Percentiles rank a stretch among this genome's conserved stretches.
phyloP scores from a whole-genome alignment of 2,113 vertebrate species.

The Lophochroa leadbeateri region DNA sequence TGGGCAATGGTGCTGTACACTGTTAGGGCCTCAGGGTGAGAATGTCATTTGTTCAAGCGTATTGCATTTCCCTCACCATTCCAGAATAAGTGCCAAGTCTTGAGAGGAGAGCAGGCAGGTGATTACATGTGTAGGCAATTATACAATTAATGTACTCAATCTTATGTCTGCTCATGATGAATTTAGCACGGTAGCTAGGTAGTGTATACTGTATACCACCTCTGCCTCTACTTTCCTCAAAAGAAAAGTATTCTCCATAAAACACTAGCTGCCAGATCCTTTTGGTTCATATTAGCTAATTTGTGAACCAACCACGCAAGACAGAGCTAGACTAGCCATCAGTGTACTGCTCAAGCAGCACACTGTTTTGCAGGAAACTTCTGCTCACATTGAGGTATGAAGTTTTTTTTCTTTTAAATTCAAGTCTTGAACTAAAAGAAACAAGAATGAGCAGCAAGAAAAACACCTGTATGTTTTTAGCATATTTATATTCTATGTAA shows the following conservation, averaged over 20 bases:
- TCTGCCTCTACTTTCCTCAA: background rate
- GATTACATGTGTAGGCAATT: background rate
- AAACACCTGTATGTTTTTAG: background rate
- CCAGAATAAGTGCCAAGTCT: background rate
- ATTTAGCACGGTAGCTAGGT: background rate
- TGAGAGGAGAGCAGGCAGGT: background rate
- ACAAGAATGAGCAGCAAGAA: background rate
- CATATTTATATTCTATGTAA: background rate
- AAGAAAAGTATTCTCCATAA: background rate
- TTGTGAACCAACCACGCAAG: background rate
- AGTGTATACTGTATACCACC: too few species aligned
- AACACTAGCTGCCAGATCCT: background rate
- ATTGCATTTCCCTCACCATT: background rate
- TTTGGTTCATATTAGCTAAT: background rate
- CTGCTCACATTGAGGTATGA: background rate
- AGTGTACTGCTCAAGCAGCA: background rate
- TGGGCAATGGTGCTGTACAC: background rate
- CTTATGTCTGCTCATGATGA: background rate
- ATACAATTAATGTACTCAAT: background rate
- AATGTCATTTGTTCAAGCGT: background rate
- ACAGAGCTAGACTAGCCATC: background rate
- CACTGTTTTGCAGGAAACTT: background rate
- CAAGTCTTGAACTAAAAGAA: background rate
- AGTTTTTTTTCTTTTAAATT: background rate
- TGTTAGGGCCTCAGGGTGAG: background rate